These are phyloP conservation scores for Limnodromus scolopaceus DNA, from an alignment of 2,797 vertebrate genomes.

Conservation along the genomic window DNA sequence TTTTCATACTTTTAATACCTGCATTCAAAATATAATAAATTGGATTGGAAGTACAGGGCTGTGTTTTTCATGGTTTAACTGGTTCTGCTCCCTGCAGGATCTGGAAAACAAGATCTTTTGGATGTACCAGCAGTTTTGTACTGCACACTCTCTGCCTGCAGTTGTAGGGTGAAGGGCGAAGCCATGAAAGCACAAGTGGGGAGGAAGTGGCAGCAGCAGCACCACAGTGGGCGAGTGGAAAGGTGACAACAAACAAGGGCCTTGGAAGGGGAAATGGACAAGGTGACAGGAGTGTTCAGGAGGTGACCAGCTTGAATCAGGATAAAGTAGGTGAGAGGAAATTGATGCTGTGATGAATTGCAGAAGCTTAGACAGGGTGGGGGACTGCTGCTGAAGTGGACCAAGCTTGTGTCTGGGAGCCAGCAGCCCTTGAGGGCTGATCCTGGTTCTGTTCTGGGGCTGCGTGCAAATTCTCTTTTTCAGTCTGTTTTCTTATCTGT, in stretches of 20 bases:
- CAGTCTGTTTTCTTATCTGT: not conserved
- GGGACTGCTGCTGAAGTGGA: not conserved
- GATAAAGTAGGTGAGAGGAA: not conserved
- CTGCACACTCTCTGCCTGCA: not conserved
- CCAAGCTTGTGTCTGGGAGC: not conserved
- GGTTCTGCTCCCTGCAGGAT: not conserved
- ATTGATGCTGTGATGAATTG: not conserved
- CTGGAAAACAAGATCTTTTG: not conserved
- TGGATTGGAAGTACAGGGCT: not conserved
- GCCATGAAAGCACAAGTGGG: not conserved
- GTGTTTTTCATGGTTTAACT: not conserved
- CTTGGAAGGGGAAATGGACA: not conserved
- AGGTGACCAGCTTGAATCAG: not conserved
- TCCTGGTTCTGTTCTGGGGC: not conserved
- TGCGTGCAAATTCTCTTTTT: not conserved
- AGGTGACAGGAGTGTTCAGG: not conserved
- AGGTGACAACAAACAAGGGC: not conserved
- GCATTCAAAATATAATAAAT: not conserved
- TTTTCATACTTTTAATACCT: conserved; percentile 11
- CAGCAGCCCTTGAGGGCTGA: not conserved
- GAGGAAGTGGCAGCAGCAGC: not conserved
- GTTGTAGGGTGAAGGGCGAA: not conserved
- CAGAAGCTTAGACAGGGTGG: not conserved
- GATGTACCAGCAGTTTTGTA: not conserved
- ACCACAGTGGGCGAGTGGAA: not conserved